Percentiles rank a stretch among this genome's conserved stretches.
Conservation (phyloP, 2,888 invertebrate species). For the Tethea ocularis region DNA sequence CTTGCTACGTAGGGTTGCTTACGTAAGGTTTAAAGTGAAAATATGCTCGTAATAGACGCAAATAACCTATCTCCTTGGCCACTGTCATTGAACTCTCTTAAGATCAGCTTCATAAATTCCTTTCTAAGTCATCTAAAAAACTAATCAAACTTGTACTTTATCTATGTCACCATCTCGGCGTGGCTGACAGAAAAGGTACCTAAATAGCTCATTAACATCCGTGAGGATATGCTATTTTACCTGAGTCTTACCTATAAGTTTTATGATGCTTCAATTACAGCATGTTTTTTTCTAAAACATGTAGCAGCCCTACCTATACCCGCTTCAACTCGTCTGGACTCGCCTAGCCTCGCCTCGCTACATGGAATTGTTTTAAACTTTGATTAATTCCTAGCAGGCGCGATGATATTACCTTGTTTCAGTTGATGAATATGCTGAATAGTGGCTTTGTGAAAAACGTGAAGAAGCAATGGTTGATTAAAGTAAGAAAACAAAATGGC, state of each 20-base stretch:
- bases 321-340: conserved; percentile 27
- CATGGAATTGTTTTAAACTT: conserved; percentile 81
- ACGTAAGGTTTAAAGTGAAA: no score
- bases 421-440: conserved; percentile 62
- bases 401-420: conserved; percentile 67
- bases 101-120: no score
- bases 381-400: conserved; percentile 77
- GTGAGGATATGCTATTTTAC: no score
- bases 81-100: no score
- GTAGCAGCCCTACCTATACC: neutral
- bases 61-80: no score
- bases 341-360: conserved; percentile 51
- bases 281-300: neutral
- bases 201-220: no score
- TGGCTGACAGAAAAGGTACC: no score
- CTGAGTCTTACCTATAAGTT: no score
- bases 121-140: no score
- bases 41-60: no score
- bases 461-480: neutral
- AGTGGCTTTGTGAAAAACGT: conserved; percentile 46
- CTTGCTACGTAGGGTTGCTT: conserved; percentile 15
- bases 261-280: neutral
- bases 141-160: no score
- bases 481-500: neutral
- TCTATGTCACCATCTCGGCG: no score